phyloP scores from a whole-genome alignment of 2,888 invertebrate species.

The Conistra vaccinii region DNA sequence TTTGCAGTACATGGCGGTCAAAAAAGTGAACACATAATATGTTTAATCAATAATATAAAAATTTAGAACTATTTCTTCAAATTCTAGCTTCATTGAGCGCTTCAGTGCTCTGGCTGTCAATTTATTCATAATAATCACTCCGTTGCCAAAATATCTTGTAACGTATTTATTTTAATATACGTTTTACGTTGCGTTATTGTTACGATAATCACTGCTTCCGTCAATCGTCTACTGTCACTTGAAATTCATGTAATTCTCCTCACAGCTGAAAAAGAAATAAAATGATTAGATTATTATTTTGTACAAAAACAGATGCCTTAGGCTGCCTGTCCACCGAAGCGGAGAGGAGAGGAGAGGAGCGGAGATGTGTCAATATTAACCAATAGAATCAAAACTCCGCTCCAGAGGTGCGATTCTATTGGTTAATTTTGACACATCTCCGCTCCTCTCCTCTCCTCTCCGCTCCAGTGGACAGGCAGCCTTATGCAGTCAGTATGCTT shows the following conservation, averaged over 20 bases:
- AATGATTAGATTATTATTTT: background rate
- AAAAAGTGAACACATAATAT: slow-evolving; percentile 52
- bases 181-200: slow-evolving; percentile 55
- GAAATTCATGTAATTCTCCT: slow-evolving; percentile 55
- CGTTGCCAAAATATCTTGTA: slow-evolving; percentile 20
- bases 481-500: too few relatives aligned
- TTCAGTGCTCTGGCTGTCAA: slow-evolving; percentile 40
- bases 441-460: too few relatives aligned
- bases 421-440: too few relatives aligned
- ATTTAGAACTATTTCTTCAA: slow-evolving; percentile 32
- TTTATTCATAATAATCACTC: slow-evolving; percentile 44
- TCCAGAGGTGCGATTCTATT: too few relatives aligned
- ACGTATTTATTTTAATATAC: slow-evolving; percentile 44
- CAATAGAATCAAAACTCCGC: too few relatives aligned
- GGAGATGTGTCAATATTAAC: too few relatives aligned
- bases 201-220: slow-evolving; percentile 56
- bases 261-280: slow-evolving; percentile 52
- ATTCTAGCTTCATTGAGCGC: slow-evolving; percentile 47
- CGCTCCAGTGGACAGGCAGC: too few relatives aligned
- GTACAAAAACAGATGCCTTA: background rate
- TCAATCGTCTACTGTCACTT: slow-evolving; percentile 41
- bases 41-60: slow-evolving; percentile 38
- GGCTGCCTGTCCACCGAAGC: too few relatives aligned
- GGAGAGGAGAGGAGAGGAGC: too few relatives aligned
- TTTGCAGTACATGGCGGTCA: slow-evolving; percentile 40